These are phyloP conservation scores for Drosophila mojavensis DNA, from an alignment of 1,140 invertebrate species.

Conservation along the genomic window DNA sequence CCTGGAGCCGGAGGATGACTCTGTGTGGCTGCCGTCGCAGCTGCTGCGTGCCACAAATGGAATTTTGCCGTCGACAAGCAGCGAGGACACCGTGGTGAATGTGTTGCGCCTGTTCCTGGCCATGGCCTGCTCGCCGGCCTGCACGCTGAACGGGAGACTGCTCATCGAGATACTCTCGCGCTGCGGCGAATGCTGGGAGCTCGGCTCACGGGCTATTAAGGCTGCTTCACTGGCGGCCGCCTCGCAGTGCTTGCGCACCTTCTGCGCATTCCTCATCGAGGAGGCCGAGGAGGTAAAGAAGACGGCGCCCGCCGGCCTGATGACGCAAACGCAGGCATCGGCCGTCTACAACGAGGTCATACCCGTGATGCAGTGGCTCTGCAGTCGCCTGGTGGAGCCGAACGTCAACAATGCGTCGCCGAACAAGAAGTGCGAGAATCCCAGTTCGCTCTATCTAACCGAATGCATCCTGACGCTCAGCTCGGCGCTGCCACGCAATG, in stretches of 20 bases:
- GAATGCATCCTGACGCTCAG: constrained; percentile 94
- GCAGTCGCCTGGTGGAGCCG: constrained; percentile 92
- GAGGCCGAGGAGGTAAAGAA: constrained; percentile 83
- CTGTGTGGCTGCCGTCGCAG: constrained; percentile 95
- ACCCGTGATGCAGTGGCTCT: constrained; percentile 94
- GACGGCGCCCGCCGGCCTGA: constrained; percentile 80
- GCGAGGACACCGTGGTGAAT: constrained; percentile 87
- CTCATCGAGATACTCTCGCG: constrained; percentile 90
- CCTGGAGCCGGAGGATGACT: constrained; percentile 95
- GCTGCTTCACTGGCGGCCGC: constrained; percentile 93
- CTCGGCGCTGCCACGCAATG: constrained; percentile 91
- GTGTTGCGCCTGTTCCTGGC: constrained; percentile 89
- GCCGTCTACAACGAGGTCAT: constrained; percentile 96
- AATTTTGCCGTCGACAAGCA: constrained; percentile 90
- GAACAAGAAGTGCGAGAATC: constrained; percentile 86
- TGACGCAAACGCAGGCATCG: constrained; percentile 86
- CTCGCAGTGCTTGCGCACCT: constrained; percentile 91
- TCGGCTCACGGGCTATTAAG: constrained; percentile 90
- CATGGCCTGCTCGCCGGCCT: constrained; percentile 91
- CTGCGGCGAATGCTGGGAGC: constrained; percentile 89
- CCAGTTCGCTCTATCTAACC: constrained; percentile 89
- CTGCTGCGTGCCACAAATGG: constrained; percentile 92
- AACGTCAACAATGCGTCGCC: constrained; percentile 84
- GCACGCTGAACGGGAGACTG: constrained; percentile 91
- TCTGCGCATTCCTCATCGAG: constrained; percentile 89